A percentile compares a stretch with the other conserved stretches of the same genome.
These are phyloP conservation scores for Dugesia japonica DNA, from an alignment of 2,888 invertebrate genomes.

Conservation along the genomic window DNA sequence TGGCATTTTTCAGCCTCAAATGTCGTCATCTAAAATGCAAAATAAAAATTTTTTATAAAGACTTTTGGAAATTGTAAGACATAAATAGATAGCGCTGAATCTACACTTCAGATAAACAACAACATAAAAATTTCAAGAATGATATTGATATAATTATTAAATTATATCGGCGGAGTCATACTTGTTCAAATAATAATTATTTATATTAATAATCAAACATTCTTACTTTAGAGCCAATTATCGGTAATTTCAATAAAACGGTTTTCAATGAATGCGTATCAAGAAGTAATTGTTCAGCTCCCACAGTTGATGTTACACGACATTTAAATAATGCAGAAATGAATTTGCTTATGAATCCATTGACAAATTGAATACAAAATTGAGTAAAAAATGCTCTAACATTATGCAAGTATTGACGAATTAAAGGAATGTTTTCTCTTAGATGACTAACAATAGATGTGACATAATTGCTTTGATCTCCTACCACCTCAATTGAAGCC, in stretches of 20 bases:
- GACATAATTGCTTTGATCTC: slow-evolving; percentile 87
- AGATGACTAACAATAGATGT: slow-evolving; percentile 71
- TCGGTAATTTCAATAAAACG: slow-evolving; percentile 77
- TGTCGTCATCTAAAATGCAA: too few species aligned
- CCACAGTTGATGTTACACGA: slow-evolving; percentile 63
- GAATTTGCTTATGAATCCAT: slow-evolving; percentile 80
- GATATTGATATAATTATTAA: too few species aligned
- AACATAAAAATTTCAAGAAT: too few species aligned
- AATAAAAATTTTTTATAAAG: too few species aligned
- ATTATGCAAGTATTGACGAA: slow-evolving; percentile 65
- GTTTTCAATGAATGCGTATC: slow-evolving; percentile 63
- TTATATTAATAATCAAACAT: not conserved
- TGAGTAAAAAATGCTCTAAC: slow-evolving; percentile 84
- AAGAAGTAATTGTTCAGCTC: slow-evolving; percentile 82
- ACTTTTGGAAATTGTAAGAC: too few species aligned
- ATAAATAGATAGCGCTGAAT: too few species aligned
- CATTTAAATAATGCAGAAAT: slow-evolving; percentile 67
- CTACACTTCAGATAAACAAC: too few species aligned
- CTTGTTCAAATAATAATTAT: too few species aligned
- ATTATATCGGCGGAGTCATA: too few species aligned
- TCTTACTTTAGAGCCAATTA: slow-evolving; percentile 52
- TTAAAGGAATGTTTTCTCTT: slow-evolving; percentile 67
- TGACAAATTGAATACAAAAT: slow-evolving; percentile 85
- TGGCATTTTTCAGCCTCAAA: too few species aligned
- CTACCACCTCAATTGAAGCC: slow-evolving; percentile 78